Evolutionary conservation across 2,113 vertebrate species (phyloP).

Genomic region (Gallinago paraguaiae): DNA sequence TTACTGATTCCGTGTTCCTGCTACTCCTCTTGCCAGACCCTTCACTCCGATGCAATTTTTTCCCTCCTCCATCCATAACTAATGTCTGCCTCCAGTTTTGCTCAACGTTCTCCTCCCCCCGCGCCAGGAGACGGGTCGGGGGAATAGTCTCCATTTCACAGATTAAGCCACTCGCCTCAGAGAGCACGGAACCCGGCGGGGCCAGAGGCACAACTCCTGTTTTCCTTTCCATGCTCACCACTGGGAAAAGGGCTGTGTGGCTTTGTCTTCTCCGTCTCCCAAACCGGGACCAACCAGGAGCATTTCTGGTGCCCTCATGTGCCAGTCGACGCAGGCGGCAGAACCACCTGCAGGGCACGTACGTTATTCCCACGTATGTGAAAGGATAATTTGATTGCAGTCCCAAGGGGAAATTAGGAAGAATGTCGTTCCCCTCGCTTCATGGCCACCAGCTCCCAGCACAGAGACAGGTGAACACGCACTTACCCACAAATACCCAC

Average conservation of each 20-base stretch:
- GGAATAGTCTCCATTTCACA: background rate
- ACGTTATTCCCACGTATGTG: fast-evolving
- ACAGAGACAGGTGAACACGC: fast-evolving
- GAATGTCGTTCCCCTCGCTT: background rate
- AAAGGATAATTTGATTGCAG: background rate
- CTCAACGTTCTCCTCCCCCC: background rate
- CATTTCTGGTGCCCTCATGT: fast-evolving
- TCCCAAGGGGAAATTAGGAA: background rate
- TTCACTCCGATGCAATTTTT: background rate
- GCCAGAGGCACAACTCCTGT: background rate
- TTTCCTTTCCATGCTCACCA: background rate
- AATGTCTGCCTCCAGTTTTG: background rate
- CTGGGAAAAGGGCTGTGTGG: background rate
- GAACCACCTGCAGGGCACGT: fast-evolving
- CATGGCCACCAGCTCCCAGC: background rate
- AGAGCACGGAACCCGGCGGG: no score
- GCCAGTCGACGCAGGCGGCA: background rate
- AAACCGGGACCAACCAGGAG: background rate
- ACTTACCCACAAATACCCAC: background rate
- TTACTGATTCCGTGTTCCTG: background rate
- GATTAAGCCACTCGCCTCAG: no score
- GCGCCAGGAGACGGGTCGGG: background rate
- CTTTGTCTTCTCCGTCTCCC: background rate
- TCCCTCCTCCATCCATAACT: background rate
- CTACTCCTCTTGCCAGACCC: background rate